Evolutionary conservation across 37 sponge, comb jelly and placozoan species (phyloP).

Genomic region (Mnemiopsis leidyi): DNA sequence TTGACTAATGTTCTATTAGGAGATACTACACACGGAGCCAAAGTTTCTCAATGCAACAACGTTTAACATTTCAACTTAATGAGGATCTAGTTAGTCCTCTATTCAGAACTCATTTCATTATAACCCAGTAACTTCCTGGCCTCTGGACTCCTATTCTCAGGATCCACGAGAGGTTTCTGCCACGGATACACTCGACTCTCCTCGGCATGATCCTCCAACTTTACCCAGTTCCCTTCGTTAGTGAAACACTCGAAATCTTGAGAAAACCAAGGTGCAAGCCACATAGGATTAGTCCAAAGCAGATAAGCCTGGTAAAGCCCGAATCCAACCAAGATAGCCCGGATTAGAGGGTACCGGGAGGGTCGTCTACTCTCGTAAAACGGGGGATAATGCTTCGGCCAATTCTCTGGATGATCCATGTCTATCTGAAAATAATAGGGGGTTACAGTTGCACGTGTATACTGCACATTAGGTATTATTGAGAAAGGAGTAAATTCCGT

Average conservation of each 20-base stretch:
- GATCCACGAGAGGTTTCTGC: background rate
- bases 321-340: background rate
- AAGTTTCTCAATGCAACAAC: no score
- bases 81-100: no score
- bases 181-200: background rate
- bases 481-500: no score
- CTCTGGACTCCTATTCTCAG: background rate
- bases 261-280: conserved; percentile 1
- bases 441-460: no score
- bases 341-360: background rate
- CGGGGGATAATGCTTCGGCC: conserved; percentile 59
- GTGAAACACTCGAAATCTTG: background rate
- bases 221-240: conserved; percentile 21
- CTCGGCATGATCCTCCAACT: background rate
- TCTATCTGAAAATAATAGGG: conserved; percentile 22
- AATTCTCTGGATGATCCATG: conserved; percentile 65
- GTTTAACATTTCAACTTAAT: no score
- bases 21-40: no score
- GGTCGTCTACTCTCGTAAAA: conserved; percentile 64
- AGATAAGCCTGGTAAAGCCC: conserved; percentile 4
- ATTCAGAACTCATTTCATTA: no score
- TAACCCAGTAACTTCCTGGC: conserved; percentile 9
- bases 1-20: no score
- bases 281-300: conserved; percentile 55
- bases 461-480: no score